phyloP scores from a whole-genome alignment of 2,888 invertebrate species.

The Apoda limacodes region DNA sequence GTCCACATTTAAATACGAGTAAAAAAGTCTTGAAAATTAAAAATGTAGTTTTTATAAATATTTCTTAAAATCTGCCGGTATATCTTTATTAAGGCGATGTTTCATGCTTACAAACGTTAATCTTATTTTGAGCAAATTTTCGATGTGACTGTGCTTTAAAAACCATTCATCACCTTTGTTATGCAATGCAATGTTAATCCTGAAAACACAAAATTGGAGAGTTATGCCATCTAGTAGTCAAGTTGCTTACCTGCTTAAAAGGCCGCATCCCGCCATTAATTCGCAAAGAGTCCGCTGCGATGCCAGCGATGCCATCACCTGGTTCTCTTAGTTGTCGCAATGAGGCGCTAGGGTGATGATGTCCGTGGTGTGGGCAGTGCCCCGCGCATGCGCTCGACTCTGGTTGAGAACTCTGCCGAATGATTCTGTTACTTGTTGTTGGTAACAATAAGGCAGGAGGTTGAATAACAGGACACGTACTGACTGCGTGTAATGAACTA shows the following conservation, averaged over 20 bases:
- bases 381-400: constrained; percentile 78
- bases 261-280: constrained; percentile 97
- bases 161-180: neutral
- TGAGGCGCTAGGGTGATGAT: constrained; percentile 84
- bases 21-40: no score
- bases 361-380: constrained; percentile 74
- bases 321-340: constrained; percentile 86
- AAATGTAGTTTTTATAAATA: no score
- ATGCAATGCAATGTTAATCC: constrained; percentile 1
- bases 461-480: constrained; percentile 75
- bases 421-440: constrained; percentile 81
- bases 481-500: constrained; percentile 59
- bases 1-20: no score
- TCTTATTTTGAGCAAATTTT: constrained; percentile 1
- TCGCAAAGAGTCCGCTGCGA: constrained; percentile 94
- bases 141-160: neutral
- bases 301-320: constrained; percentile 91
- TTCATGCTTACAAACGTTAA: constrained; percentile 8
- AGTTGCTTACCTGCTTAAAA: constrained; percentile 87
- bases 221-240: constrained; percentile 47
- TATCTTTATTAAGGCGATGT: no score
- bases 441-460: constrained; percentile 81
- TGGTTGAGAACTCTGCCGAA: constrained; percentile 89
- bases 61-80: no score
- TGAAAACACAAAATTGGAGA: constrained; percentile 17